Evolutionary conservation across 2,888 invertebrate species (phyloP).

Genomic region (Lasioglossum pauxillum): DNA sequence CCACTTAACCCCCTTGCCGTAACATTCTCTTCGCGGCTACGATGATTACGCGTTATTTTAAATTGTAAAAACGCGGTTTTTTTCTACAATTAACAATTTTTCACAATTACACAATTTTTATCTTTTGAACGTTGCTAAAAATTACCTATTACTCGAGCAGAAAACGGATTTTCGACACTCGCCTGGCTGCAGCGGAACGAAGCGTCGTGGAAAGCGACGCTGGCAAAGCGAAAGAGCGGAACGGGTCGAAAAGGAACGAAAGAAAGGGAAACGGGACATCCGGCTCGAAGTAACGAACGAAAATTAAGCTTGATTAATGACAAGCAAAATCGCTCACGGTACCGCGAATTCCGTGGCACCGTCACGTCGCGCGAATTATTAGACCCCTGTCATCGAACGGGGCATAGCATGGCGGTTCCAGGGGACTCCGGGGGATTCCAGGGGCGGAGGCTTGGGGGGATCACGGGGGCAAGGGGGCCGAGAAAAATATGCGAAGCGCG

Average conservation of each 20-base stretch:
- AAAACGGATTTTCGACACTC: neutral
- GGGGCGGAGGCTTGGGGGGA: neutral
- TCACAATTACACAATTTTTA: no score
- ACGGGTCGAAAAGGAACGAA: neutral
- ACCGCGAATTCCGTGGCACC: conserved; percentile 10
- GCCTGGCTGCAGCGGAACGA: neutral
- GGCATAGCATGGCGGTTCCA: neutral
- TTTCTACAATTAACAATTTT: no score
- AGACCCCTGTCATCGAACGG: conserved; percentile 30
- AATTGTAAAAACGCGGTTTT: no score
- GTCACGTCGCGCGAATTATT: conserved; percentile 39
- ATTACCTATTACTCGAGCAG: neutral
- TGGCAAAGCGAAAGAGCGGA: neutral
- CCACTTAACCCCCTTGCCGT: neutral
- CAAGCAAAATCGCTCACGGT: conserved; percentile 31
- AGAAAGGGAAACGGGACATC: conserved; percentile 36
- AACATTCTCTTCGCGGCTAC: neutral
- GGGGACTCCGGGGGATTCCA: no score
- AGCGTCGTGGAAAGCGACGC: neutral
- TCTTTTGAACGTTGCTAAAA: fast-evolving
- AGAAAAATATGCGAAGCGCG: conserved; percentile 1
- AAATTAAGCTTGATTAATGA: conserved; percentile 51
- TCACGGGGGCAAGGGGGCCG: neutral
- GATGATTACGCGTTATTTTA: no score
- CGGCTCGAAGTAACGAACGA: conserved; percentile 51